Evolutionary conservation across 2,113 vertebrate genomes (phyloP).

Genomic region (Podiceps cristatus): DNA sequence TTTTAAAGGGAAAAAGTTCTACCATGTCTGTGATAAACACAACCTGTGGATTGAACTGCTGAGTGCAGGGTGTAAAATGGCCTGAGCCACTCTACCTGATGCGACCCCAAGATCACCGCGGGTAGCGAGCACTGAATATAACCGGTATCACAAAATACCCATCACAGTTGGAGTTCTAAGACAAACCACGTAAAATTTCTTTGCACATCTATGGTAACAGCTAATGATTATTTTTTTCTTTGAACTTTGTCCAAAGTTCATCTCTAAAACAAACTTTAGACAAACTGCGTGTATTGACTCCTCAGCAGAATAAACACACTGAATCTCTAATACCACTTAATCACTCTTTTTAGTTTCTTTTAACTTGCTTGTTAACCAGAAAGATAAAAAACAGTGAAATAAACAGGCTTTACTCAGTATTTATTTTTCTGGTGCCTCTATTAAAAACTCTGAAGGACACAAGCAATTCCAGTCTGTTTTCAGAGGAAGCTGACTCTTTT

Average conservation of each 20-base stretch:
- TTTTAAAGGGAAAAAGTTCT: background rate
- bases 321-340: background rate
- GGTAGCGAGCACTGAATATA: fast-evolving
- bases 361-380: conserved; percentile 33
- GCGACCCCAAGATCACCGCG: background rate
- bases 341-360: background rate
- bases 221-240: conserved; percentile 46
- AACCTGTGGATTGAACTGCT: background rate
- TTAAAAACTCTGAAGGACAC: background rate
- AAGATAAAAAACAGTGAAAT: background rate
- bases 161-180: background rate
- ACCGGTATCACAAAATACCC: fast-evolving
- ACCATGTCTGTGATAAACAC: background rate
- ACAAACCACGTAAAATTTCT: background rate
- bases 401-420: background rate
- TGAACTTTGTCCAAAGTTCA: conserved; percentile 59
- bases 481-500: background rate
- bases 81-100: background rate
- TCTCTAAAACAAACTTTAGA: conserved; percentile 48
- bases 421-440: background rate
- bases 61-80: background rate
- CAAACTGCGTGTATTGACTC: conserved; percentile 29
- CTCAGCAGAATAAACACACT: conserved; percentile 43
- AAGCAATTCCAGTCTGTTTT: background rate
- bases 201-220: background rate